phyloP scores from a whole-genome alignment of 2,888 invertebrate species.

The Eupithecia centaureata region DNA sequence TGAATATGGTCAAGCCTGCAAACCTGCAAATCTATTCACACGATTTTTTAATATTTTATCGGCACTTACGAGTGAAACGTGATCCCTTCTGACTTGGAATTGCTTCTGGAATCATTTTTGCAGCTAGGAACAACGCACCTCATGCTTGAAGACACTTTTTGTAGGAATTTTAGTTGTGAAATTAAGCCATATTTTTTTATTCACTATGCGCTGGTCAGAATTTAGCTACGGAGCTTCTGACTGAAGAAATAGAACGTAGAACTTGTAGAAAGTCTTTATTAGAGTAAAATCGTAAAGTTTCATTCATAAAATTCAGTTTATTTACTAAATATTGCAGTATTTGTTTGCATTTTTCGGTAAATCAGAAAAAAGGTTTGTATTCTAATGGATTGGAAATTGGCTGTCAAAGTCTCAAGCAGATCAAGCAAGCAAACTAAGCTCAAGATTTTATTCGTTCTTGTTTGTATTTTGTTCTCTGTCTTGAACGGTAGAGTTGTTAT shows the following conservation, averaged over 20 bases:
- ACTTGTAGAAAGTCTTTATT: neutral
- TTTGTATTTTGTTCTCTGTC: neutral
- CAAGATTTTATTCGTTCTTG: neutral
- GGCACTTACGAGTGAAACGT: slow-evolving; percentile 62
- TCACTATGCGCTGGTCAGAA: neutral
- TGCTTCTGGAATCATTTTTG: slow-evolving; percentile 32
- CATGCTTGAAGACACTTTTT: slow-evolving; percentile 15
- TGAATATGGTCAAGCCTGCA: neutral
- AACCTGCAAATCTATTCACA: neutral
- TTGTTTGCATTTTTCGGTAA: neutral
- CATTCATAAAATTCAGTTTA: neutral
- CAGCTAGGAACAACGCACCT: slow-evolving; percentile 31
- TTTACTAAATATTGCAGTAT: neutral
- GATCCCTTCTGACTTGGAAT: slow-evolving; percentile 26
- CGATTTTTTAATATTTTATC: neutral
- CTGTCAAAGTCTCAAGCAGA: neutral
- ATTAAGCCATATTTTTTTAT: slow-evolving; percentile 4
- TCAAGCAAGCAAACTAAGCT: neutral
- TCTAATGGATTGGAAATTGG: neutral
- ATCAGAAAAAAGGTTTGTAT: no score
- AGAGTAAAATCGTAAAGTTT: neutral
- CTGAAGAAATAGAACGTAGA: neutral
- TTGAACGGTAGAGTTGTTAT: neutral
- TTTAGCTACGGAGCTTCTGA: neutral
- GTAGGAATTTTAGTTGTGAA: neutral